Base-by-base conservation (phyloP, 2,797 vertebrate species). In the Pelochelys cantorii region DNA sequence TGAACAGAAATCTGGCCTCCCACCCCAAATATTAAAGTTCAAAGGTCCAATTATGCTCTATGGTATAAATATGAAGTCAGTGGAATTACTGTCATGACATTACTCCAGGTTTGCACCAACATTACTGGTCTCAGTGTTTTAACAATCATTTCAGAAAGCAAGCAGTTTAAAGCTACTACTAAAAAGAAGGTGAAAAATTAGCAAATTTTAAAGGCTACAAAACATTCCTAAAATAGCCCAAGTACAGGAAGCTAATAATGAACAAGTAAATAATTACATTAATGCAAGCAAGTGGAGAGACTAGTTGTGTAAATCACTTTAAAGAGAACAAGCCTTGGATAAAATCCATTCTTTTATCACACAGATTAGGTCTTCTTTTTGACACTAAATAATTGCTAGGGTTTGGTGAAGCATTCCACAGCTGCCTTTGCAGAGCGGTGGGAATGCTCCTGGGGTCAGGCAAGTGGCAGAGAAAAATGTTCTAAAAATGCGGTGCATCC, bases 401-500 rank as follows among this genome's bases (percentile, higher is more conserved):
- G 87, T 92, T 95, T 91, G 71, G 85, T 94, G 89, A 82, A 92
- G 90, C 5, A 0, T 93, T 96, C 93, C 71, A 81, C 54, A 29
- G 91, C 92, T 79, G 93, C 79, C 86, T 97, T 80, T 12, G 14
- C 0, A 2, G 84, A 96, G 93, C 95, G 88, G 86, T 84, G 96
- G 96, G 90, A 91, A 95, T 98, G 97, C 95, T 97, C 98, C 93
- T 1, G 42, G 88, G 98, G 98, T 98, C 98, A 98, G 86, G 95
- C 1, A 1, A 94, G 96, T 97, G 96, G 97, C 97, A 98, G 96
- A 98, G 98, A 98, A 98, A 98, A 98, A 98, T 98, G 98, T 97
- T 98, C 97, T 93, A 87, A 97, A 97, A 98, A 97, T 94, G 85
- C 93, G 79, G 86, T 94, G 81, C 68, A 74, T 98, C 97, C 92